Conservation (phyloP, 2,888 invertebrate species). For the Clivina fossor region DNA sequence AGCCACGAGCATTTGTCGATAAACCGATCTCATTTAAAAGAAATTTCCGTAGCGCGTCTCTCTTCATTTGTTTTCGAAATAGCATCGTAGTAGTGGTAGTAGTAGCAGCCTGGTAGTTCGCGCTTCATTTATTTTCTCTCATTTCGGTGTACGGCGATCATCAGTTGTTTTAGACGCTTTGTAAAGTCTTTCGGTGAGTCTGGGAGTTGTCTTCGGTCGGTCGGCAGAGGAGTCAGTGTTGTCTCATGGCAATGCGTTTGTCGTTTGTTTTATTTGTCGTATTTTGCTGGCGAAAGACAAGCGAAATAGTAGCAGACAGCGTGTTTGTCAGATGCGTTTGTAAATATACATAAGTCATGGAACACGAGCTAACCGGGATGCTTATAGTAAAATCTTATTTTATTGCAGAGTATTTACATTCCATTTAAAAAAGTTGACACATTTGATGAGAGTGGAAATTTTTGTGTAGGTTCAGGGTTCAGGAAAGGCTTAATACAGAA, state of each 20-base stretch:
- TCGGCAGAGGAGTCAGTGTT: not conserved
- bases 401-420: too few species aligned
- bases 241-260: not conserved
- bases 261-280: constrained; percentile 6
- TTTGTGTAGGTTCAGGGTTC: too few species aligned
- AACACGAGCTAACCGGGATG: not conserved
- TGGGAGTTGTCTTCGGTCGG: not conserved
- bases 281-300: not conserved
- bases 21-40: constrained; percentile 13
- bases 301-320: constrained; percentile 11
- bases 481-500: too few species aligned
- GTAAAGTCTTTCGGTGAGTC: not conserved
- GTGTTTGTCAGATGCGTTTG: constrained; percentile 14
- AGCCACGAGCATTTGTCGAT: not conserved
- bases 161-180: constrained; percentile 4
- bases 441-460: too few species aligned
- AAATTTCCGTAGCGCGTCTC: constrained; percentile 7
- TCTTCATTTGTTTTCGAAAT: too few species aligned
- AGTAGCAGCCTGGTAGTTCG: constrained; percentile 4
- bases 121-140: constrained; percentile 24
- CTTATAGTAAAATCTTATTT: not conserved
- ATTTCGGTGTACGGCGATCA: too few species aligned
- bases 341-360: constrained; percentile 15
- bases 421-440: too few species aligned
- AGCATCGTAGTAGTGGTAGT: too few species aligned